Base-by-base conservation (phyloP, 2,113 vertebrate genomes). In the Jacana jacana region DNA sequence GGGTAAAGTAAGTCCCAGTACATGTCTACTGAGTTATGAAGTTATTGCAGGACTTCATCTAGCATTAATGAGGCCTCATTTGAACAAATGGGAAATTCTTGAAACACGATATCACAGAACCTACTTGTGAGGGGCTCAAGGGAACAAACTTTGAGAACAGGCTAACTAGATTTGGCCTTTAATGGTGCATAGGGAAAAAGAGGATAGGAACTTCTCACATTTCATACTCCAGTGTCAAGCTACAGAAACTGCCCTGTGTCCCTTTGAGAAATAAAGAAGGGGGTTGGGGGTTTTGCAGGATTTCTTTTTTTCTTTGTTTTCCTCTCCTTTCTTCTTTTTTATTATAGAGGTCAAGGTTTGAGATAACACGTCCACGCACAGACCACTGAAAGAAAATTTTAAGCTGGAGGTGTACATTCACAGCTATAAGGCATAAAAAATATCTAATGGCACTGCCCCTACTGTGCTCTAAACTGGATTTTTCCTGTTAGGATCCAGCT, bases 31-130 rank as follows among this genome's bases (percentile, higher is more conserved):
- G 64, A 88, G 64, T 90, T 88, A 65, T 48, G 33, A 93, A 93
- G 24, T 64, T 81, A 60, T 78, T 90, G 46, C 13, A 86, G 64
- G 64, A 65, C 64, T 83, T 88, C 51, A 71, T 75, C 64, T 86
- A 88, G 46, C 35, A 42, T 55, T 81, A 92, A 92, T 75, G 88
- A 95, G 39, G 20, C 71, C 55, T 86, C 58, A 42, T 93, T 89
- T 90, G 64, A 82, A 55, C 65, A 91, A 90, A 91, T 71, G 58
- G 63, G 44, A 88, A 92, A 58, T 30, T 94, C 60, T 55, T 95
- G 88, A 86, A 90, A 86, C 28, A 72, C 4, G 30, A 78, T 91
- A 88, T 60, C 76, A 75, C 30, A 69, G 39, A 86, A 75, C 23
- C 57, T 60, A 64, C 51, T 78, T 83, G 13, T 71, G 46, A 84